Evolutionary conservation across 2,797 vertebrate genomes (phyloP).

Genomic region (Spondyliosoma cantharus): DNA sequence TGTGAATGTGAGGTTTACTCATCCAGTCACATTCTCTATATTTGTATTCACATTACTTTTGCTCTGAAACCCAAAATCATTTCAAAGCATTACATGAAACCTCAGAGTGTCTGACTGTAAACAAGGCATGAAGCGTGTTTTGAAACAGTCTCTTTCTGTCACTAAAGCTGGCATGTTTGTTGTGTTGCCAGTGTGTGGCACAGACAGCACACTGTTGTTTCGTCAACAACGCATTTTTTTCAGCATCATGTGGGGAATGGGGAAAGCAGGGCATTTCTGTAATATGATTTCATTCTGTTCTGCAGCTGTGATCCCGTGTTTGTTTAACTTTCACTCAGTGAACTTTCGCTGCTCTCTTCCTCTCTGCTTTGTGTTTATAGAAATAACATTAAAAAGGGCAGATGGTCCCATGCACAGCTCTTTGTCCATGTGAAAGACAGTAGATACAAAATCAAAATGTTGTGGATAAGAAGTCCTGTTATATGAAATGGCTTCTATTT

Average conservation of each 20-base stretch:
- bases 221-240: constrained; percentile 40
- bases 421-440: not conserved
- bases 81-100: not conserved
- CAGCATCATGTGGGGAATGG: constrained; percentile 8
- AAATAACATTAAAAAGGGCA: constrained; percentile 28
- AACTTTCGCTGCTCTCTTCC: constrained; percentile 17
- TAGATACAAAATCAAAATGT: constrained; percentile 2
- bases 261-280: constrained; percentile 37
- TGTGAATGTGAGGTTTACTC: not conserved
- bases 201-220: constrained; percentile 24
- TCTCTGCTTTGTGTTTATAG: constrained; percentile 28
- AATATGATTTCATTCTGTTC: constrained; percentile 22
- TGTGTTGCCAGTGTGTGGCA: constrained; percentile 15
- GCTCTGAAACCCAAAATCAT: not conserved
- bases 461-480: not conserved
- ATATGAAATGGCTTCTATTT: not conserved
- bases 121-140: not conserved
- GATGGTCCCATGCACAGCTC: constrained; percentile 20
- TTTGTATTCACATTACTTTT: not conserved
- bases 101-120: not conserved
- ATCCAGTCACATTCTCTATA: not conserved
- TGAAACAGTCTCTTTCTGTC: constrained; percentile 8
- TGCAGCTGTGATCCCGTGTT: constrained; percentile 49
- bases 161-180: not conserved
- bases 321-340: constrained; percentile 36